These are phyloP conservation scores for Xenotilapia longispinis DNA, from an alignment of 2,113 vertebrate species.

Conservation along the genomic window DNA sequence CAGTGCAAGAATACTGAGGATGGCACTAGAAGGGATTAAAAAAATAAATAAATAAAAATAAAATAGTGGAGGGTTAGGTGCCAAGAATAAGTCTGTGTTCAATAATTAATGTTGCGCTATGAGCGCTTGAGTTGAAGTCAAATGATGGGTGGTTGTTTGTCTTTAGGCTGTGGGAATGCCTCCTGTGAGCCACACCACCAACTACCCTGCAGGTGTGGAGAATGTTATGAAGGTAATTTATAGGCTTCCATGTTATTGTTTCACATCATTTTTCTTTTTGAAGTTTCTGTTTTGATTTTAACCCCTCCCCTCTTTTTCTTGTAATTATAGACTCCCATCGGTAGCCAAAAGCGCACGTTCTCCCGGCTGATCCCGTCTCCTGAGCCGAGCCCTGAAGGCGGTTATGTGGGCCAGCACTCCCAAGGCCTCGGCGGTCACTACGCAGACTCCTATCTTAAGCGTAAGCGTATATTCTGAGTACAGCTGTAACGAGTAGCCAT, in stretches of 20 bases:
- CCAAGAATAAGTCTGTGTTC: neutral
- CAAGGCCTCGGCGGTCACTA: constrained; percentile 91
- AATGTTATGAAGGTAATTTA: constrained; percentile 73
- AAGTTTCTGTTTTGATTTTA: neutral
- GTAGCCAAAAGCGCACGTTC: constrained; percentile 85
- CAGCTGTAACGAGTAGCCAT: neutral
- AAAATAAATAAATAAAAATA: neutral
- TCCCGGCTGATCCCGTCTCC: constrained; percentile 88
- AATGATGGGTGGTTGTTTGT: neutral
- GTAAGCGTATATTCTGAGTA: constrained; percentile 85
- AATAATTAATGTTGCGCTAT: neutral
- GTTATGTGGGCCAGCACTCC: constrained; percentile 90
- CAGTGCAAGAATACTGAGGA: neutral
- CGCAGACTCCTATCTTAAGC: constrained; percentile 90
- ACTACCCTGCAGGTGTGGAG: constrained; percentile 71
- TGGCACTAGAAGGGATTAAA: neutral
- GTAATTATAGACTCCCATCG: constrained; percentile 75
- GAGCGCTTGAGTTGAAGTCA: neutral
- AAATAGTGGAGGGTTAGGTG: neutral
- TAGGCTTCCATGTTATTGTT: neutral
- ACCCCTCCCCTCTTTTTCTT: no score
- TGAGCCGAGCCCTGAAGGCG: constrained; percentile 86
- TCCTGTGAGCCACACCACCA: constrained; percentile 65
- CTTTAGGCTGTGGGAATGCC: constrained; percentile 80
- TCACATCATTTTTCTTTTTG: neutral